Percentiles rank a stretch among this genome's conserved stretches.
Conservation (phyloP, 2,797 vertebrate species). For the Pseudomugil gertrudae region DNA sequence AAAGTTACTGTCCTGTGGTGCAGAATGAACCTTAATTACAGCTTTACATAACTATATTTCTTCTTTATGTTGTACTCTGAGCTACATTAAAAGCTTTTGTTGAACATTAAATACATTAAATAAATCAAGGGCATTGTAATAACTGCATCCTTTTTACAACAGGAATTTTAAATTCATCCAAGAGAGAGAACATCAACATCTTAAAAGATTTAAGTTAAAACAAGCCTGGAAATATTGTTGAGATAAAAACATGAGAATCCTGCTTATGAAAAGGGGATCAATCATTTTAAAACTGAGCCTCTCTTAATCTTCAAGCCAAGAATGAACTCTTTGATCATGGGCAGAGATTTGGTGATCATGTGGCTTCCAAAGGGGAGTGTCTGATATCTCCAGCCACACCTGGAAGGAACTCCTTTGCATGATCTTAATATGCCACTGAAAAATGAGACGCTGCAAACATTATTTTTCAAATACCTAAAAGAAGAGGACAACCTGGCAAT, state of each 20-base stretch:
- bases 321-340: slow-evolving; percentile 28
- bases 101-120: slow-evolving; percentile 31
- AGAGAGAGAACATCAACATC: slow-evolving; percentile 40
- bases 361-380: slow-evolving; percentile 34
- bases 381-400: slow-evolving; percentile 30
- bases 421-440: slow-evolving; percentile 17
- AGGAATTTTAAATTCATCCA: slow-evolving; percentile 37
- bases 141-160: slow-evolving; percentile 31
- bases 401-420: slow-evolving; percentile 30
- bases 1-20: slow-evolving; percentile 33
- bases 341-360: slow-evolving; percentile 49
- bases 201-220: slow-evolving; percentile 30
- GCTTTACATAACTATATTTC: slow-evolving; percentile 33
- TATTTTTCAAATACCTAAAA: slow-evolving; percentile 11
- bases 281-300: slow-evolving; percentile 5
- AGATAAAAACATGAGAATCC: too few species aligned
- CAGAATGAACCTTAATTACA: slow-evolving; percentile 31
- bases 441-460: slow-evolving; percentile 38
- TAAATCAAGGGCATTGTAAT: slow-evolving; percentile 40
- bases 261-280: slow-evolving; percentile 24
- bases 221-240: slow-evolving; percentile 17
- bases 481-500: background rate
- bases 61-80: slow-evolving; percentile 46
- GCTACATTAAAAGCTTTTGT: slow-evolving; percentile 40
- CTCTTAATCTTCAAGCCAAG: slow-evolving; percentile 19